Percentiles rank a stretch among this genome's conserved stretches.
Conservation (phyloP, 2,888 invertebrate species). For the Leptopilina myrica region DNA sequence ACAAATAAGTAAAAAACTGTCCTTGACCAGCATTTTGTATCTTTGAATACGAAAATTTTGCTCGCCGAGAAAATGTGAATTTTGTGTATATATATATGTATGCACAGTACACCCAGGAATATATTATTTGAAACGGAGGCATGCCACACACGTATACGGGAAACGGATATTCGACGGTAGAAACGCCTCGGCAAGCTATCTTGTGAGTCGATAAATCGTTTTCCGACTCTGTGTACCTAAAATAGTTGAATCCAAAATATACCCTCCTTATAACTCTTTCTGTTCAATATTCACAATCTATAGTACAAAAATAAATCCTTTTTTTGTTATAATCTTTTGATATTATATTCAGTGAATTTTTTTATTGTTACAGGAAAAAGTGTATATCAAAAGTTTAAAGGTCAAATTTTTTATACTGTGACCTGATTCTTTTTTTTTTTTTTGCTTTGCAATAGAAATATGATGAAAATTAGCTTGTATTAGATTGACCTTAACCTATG, state of each 20-base stretch:
- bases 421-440: neutral
- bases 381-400: neutral
- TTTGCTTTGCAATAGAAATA: neutral
- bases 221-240: constrained; percentile 21
- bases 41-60: neutral
- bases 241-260: constrained; percentile 20
- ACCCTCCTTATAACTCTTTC: neutral
- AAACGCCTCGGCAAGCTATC: constrained; percentile 39
- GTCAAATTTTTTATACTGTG: neutral
- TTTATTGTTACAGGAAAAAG: neutral
- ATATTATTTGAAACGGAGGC: constrained; percentile 37
- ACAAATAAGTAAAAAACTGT: neutral
- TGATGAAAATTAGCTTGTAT: neutral
- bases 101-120: neutral
- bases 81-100: neutral
- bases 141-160: constrained; percentile 32
- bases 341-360: neutral
- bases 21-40: neutral
- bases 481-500: constrained; percentile 22
- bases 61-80: neutral
- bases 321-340: neutral
- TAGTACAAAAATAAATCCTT: neutral
- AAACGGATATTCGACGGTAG: constrained; percentile 36
- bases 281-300: constrained; percentile 17
- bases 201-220: constrained; percentile 38